Base-by-base conservation (phyloP, 2,113 vertebrate species). In the Todiramphus saurophagus region DNA sequence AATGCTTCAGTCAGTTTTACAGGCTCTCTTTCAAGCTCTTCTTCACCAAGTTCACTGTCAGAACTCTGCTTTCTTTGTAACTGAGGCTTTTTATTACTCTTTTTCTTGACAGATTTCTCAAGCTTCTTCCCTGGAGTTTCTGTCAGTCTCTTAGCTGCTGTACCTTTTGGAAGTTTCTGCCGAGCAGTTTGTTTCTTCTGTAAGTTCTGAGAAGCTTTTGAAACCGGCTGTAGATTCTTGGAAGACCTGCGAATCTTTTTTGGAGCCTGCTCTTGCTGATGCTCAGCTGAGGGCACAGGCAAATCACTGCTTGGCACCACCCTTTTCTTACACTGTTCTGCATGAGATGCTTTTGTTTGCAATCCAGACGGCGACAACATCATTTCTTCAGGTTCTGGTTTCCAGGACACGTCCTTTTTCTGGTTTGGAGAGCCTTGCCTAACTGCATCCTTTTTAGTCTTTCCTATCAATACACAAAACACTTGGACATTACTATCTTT, bases 401-500 rank as follows among this genome's bases (percentile, higher is more conserved):
- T 37, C 59, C 21, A 3, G 4, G 46, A 70, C 3, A 1, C 27
- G 11, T 20, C 31, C 13, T 78, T 86, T 80, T 59, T 33, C 82
- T 77, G 35, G 0, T 80, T 64, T 64, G 74, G 15, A 90, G 69
- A 89, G 18, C 50, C 50, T 70, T 58, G 78, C 2, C 9, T 33
- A 74, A 46, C 33, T 55, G 43, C 39, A 53, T 23, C 3, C 31
- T n/a, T 90, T 77, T 85, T n/a, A 94, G 67, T 56, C 50, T 92
- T 93, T 92, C 70, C 96, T 97, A 41, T n/a, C 48, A 91, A 93
- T 11, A 89, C 25, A 96, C 13, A 92, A 84, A 95, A 69, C n/a
- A 84, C 8, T 60, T 48, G 12, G 15, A 58, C 3, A 39, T 92
- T 53, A 92, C 5, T 60, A 63, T 9, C 14, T 92, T 80, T 73